These are phyloP conservation scores for Sarcophaga subvicina DNA, from an alignment of 2,888 invertebrate species.

Conservation along the genomic window DNA sequence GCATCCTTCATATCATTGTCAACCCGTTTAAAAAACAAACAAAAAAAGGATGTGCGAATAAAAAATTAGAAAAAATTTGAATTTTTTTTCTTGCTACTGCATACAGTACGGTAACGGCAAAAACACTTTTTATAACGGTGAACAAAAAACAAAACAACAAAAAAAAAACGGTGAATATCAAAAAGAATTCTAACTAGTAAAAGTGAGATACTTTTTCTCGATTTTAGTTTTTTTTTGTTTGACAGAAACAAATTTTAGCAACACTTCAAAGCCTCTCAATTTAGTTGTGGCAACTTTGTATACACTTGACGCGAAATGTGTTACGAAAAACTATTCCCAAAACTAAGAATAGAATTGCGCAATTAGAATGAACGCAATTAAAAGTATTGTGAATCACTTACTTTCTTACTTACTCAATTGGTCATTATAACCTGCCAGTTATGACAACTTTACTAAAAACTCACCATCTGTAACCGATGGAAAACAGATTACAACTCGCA, in stretches of 20 bases:
- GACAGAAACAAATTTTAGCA: constrained; percentile 9
- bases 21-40: neutral
- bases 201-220: constrained; percentile 28
- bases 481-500: too few relatives aligned
- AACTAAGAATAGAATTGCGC: too few relatives aligned
- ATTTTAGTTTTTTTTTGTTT: neutral
- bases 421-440: too few relatives aligned
- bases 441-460: too few relatives aligned
- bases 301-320: neutral
- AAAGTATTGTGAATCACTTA: too few relatives aligned
- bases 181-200: constrained; percentile 42
- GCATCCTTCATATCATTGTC: neutral
- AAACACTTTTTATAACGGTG: constrained; percentile 24
- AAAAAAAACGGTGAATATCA: constrained; percentile 25
- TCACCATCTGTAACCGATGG: too few relatives aligned
- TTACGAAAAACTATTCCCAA: neutral
- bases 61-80: neutral
- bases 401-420: too few relatives aligned
- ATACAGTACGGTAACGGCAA: constrained; percentile 9
- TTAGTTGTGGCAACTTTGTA: neutral
- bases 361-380: too few relatives aligned
- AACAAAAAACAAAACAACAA: constrained; percentile 4
- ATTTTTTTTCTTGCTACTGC: neutral
- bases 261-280: constrained; percentile 1
- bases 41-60: constrained; percentile 27